phyloP scores from a whole-genome alignment of 2,113 vertebrate species.

The Colaptes auratus region DNA sequence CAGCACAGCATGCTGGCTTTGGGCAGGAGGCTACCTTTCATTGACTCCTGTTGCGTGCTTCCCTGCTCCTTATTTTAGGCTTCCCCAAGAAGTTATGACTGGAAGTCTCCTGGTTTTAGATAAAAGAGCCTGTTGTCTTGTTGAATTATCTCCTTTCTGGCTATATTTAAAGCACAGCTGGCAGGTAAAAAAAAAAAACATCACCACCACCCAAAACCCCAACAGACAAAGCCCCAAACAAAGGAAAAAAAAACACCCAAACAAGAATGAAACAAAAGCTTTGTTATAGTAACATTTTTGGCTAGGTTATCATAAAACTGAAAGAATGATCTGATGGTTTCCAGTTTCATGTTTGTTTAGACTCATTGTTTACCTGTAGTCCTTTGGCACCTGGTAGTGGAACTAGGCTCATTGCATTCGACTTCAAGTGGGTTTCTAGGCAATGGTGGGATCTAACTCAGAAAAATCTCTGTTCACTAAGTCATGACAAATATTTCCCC shows the following conservation, averaged over 20 bases:
- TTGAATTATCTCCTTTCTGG: constrained; percentile 53
- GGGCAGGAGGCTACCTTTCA: background rate
- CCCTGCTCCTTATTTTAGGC: background rate
- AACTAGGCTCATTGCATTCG: background rate
- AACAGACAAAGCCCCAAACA: background rate
- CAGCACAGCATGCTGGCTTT: background rate
- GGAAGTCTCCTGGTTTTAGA: background rate
- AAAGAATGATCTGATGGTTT: background rate
- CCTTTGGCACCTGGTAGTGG: background rate
- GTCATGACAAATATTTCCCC: background rate
- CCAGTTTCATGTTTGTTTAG: background rate
- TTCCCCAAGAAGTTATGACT: constrained; percentile 24
- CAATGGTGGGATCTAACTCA: background rate
- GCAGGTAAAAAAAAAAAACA: constrained; percentile 39
- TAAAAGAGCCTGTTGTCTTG: constrained; percentile 60
- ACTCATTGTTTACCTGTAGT: background rate
- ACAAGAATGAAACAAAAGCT: background rate
- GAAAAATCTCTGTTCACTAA: background rate
- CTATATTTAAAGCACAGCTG: constrained; percentile 24
- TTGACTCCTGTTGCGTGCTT: constrained; percentile 16
- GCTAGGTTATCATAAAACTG: background rate
- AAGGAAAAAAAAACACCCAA: background rate
- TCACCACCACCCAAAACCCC: background rate
- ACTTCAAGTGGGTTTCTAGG: background rate
- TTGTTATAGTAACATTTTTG: background rate